Evolutionary conservation across 2,797 vertebrate genomes (phyloP), one percentile per base, ranked within the genome.

Genomic region (Macropus fuliginosus): DNA sequence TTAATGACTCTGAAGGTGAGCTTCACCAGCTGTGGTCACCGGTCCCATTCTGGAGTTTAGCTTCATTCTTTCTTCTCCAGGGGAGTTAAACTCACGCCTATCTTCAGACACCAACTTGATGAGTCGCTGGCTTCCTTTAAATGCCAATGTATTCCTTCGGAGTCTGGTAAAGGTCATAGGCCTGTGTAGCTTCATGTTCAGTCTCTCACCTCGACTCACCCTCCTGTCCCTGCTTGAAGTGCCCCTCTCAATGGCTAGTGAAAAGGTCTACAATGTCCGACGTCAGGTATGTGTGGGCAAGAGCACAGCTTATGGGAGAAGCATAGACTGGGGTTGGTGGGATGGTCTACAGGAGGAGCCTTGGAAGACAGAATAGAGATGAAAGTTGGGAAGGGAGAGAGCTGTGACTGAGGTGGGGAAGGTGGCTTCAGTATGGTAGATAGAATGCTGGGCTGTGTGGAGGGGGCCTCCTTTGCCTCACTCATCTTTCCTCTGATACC

Each of bases 191-290:
- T 98, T 99, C 97, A 99, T 99, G 99, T 0, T 99, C 27, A 52
- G 54, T 0, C 96, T 99, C n/a, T 99, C 99, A 0, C 99, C 99
- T 95, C 98, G 98, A 74, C 99, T 99, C 94, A 99, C 99, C 0
- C 90, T 99, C 57, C 98, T 99, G 93, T 99, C 99, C 1, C 98
- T 99, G 95, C 94, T 99, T 0, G 99, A 99, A 95, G 98, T 99
- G 96, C 99, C 99, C 0, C 95, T 99, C 0, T 52, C 97, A 1
- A 96, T 98, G 66, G 52, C 98, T 0, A 34, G 98, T 0, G 98
- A 99, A 94, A 99, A 98, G 93, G 92, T 98, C 87, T 99, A 99
- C 96, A 98, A 95, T 21, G 92, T 28, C 13, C 95, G 98, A 55
- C 96, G 74, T 8, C 98, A 99, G 99, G 99, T 99, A 97, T 0